Conservation (phyloP, 2,797 vertebrate species). For the Alcedo quadribrachys region DNA sequence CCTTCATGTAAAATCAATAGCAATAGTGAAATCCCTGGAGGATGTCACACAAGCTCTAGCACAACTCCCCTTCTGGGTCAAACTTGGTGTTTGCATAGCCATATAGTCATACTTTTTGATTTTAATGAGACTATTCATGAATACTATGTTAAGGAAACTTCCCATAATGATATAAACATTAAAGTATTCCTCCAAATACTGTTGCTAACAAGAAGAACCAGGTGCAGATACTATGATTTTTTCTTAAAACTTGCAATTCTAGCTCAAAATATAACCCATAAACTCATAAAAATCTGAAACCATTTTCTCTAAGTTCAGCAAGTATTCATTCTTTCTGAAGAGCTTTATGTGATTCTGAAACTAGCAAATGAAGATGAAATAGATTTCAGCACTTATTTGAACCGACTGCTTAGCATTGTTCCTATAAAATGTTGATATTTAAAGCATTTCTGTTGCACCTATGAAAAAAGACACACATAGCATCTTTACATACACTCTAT, state of each 20-base stretch:
- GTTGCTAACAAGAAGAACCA: not conserved
- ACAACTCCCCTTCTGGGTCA: not conserved
- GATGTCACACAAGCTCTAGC: not conserved
- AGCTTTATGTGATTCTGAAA: not conserved
- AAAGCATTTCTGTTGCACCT: not conserved
- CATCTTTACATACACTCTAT: not conserved
- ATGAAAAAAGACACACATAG: not conserved
- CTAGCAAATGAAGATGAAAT: not conserved
- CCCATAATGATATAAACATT: not conserved
- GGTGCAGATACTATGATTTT: not conserved
- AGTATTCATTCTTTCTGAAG: not conserved
- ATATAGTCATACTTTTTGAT: not conserved
- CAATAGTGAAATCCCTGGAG: conserved; percentile 3
- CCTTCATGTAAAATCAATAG: conserved; percentile 42
- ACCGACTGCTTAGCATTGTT: not conserved
- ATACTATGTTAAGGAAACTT: not conserved
- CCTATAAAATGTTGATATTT: not conserved
- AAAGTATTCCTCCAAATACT: not conserved
- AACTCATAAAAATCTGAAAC: not conserved
- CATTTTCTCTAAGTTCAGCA: not conserved
- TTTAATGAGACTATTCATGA: not conserved
- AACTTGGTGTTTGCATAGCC: not conserved
- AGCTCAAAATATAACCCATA: not conserved
- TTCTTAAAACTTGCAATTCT: not conserved
- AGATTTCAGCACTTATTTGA: not conserved